phyloP scores from a whole-genome alignment of 2,113 vertebrate genomes.

The Alexandromys fortis region DNA sequence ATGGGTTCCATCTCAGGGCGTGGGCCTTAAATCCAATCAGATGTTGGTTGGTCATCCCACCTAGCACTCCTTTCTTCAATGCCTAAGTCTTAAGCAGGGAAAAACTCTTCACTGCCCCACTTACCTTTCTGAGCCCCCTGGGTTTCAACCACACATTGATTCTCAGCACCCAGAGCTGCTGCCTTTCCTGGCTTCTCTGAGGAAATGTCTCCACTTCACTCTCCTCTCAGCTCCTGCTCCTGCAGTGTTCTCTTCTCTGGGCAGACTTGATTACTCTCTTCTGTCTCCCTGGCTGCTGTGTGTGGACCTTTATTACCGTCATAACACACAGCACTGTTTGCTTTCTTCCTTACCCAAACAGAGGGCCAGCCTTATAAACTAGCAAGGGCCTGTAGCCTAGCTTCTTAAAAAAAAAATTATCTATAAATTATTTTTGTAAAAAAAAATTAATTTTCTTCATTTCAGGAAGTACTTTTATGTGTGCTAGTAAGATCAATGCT shows the following conservation, averaged over 20 bases:
- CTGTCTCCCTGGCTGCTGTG: background rate
- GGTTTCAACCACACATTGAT: background rate
- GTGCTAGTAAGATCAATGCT: slow-evolving; percentile 5
- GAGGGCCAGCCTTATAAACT: background rate
- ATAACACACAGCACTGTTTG: background rate
- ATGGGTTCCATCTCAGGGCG: background rate
- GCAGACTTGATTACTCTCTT: background rate
- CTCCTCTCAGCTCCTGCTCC: background rate
- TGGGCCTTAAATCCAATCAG: background rate
- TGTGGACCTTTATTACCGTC: background rate
- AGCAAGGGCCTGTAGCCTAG: slow-evolving; percentile 20
- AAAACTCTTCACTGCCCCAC: background rate
- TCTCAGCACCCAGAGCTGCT: background rate
- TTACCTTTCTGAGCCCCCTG: background rate
- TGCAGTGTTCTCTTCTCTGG: background rate
- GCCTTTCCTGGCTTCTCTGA: background rate
- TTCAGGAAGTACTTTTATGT: background rate
- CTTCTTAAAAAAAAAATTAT: background rate
- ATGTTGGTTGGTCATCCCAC: background rate
- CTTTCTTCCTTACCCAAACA: background rate
- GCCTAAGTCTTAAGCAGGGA: background rate
- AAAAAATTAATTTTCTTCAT: slow-evolving; percentile 43
- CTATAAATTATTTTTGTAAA: slow-evolving; percentile 39
- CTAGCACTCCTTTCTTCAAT: background rate
- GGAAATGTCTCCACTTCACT: background rate